phyloP scores from a whole-genome alignment of 2,797 vertebrate species.

The Xiphophorus birchmanni region DNA sequence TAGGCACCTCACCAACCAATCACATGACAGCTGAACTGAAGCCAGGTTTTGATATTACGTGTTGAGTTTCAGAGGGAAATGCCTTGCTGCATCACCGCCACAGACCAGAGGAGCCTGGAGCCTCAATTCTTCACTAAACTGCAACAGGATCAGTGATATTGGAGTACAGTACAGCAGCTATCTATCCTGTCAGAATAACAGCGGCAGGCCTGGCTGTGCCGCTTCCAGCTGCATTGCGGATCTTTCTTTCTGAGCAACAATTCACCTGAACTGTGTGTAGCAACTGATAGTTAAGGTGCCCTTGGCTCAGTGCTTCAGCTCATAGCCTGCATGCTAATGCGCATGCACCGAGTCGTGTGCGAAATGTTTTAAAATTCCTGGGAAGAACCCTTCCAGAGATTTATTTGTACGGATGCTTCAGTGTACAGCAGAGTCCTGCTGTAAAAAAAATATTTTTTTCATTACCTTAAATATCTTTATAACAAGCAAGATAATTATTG shows the following conservation, averaged over 20 bases:
- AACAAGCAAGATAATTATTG: neutral
- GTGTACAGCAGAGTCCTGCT: neutral
- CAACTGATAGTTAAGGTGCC: constrained; percentile 66
- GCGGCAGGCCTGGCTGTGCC: neutral
- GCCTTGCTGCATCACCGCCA: neutral
- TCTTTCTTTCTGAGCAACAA: constrained; percentile 36
- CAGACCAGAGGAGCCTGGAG: neutral
- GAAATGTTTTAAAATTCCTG: neutral
- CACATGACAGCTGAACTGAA: neutral
- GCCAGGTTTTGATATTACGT: neutral
- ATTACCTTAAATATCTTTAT: neutral
- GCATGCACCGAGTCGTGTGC: constrained; percentile 14
- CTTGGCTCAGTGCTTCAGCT: constrained; percentile 62
- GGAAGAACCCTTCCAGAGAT: neutral
- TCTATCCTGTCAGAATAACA: neutral
- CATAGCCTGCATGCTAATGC: constrained; percentile 53
- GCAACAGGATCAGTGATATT: neutral
- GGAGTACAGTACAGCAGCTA: neutral
- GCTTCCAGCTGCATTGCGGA: constrained; percentile 58
- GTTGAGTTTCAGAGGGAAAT: neutral
- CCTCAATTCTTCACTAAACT: neutral
- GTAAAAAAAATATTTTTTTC: neutral
- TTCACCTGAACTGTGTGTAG: constrained; percentile 26
- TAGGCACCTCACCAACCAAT: neutral
- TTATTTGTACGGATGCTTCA: neutral